Evolutionary conservation across 2,888 invertebrate genomes (phyloP).

Genomic region (Amiota communis): DNA sequence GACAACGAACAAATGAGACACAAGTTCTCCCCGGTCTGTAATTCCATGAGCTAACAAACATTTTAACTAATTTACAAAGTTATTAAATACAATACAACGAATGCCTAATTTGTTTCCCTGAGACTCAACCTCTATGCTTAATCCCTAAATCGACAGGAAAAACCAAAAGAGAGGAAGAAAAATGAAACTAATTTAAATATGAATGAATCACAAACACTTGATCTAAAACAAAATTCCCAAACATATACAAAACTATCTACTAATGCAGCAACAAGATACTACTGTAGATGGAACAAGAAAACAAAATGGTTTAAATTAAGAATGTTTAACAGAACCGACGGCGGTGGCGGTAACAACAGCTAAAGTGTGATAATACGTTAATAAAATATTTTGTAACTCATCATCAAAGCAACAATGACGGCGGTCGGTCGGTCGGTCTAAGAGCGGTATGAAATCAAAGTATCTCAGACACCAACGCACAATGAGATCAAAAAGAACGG

Average conservation of each 20-base stretch:
- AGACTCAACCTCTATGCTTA: not conserved
- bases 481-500: conserved; percentile 68
- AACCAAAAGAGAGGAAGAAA: not conserved
- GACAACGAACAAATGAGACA: conserved; percentile 11
- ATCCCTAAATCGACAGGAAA: not conserved
- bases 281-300: not conserved
- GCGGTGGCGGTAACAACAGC: conserved; percentile 24
- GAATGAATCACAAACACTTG: conserved; percentile 62
- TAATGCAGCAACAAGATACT: not conserved
- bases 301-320: not conserved
- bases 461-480: conserved; percentile 48
- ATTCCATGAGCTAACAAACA: conserved; percentile 34
- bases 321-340: not conserved
- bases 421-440: conserved; percentile 37
- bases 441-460: conserved; percentile 29
- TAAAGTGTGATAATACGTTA: conserved; percentile 70
- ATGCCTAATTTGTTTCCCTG: not conserved
- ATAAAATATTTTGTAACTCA: conserved; percentile 69
- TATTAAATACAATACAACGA: conserved; percentile 40
- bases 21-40: not conserved
- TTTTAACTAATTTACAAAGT: conserved; percentile 64
- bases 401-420: conserved; percentile 38
- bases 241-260: not conserved
- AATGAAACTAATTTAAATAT: conserved; percentile 67
- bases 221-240: conserved; percentile 65